Base-by-base conservation (phyloP, 2,888 invertebrate genomes). In the Drosophila paramelanica region DNA sequence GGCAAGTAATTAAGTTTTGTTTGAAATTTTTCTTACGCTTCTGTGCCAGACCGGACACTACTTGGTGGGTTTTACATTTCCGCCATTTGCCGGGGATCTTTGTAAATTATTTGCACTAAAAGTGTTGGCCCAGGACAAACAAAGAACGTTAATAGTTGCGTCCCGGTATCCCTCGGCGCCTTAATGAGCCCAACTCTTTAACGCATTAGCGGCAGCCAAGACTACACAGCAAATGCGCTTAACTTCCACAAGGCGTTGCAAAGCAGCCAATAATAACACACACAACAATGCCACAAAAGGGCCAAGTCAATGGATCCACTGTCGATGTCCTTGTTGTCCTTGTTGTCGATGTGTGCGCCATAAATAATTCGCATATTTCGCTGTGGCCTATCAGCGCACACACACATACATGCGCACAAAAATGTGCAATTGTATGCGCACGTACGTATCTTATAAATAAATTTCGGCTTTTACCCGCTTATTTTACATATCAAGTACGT, bases 1-100 rank as follows among this genome's bases (percentile, higher is more conserved):
- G 79, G 53, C 51, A 81, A 87, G 84, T 83, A 83, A 83, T 83
- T 83, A 83, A 83, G 89, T 83, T 83, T 88, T 83, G 83, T 80
- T 83, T 88, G 84, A 75, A 73, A 77, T 80, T 83, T 82, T 88
- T 88, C 87, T 88, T 82, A 77, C 65, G 86, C 79, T 71, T 68
- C 67, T 67, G 46, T 67, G 57, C 71, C 68, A 67, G 73, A 77
- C 73, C 77, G 86, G 79, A 88, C 76, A 81, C 86, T 84, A 79
- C 88, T 88, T 53, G 73, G 31, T 60, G 57, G 73, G 50, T 52
- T 71, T 73, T 64, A 75, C 82, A 75, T 88, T 81, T 72, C 66
- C 65, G 64, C 72, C 71, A 67, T 67, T 81, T 60, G 64, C 51
- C 67, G 52, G 46, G 56, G 41, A 49, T 65, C 64, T 56, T 46